Base-by-base conservation (phyloP, 2,113 vertebrate genomes). In the Eulacestoma nigropectus region DNA sequence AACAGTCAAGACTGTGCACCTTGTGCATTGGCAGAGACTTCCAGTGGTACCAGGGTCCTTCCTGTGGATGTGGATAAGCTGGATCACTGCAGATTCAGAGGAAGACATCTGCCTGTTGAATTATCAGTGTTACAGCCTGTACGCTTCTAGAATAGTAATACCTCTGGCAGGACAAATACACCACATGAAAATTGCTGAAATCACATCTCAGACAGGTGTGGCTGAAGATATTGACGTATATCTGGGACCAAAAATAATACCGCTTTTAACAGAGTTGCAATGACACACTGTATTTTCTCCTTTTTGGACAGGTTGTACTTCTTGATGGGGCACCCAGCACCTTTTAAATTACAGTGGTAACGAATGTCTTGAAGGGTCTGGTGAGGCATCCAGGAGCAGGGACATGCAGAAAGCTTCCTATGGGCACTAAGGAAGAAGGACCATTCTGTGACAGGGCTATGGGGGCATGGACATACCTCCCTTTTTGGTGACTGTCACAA, bases 331-430 rank as follows among this genome's bases (percentile, higher is more conserved):
- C 21, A 82, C 35, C 17, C 8, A 30, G 5, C 11, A 32, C 32
- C 30, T 70, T 53, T 78, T 35, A 44, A 42, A 30, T 57, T 42
- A 32, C 5, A 26, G 32, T 33, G 37, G 7, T 42, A 81, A 76
- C 8, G 0, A 2, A 7, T 4, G 7, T 37, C 35, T 21, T 4
- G 3, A 73, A 65, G n/a, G 25, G 13, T 41, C 18, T 85, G 23
- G 3, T 37, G 29, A 46, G 81, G 26, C 27, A 53, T 19, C 7
- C 16, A 22, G 41, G 69, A 72, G 15, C 8, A 79, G 16, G 22
- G 15, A 52, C 25, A 18, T 52, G n/a, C 11, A 37, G 75, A n/a
- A 72, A 65, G 5, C 15, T 79, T 56, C 41, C 33, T 69, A 1
- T 30, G n/a, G 25, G 14, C 7, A 16, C 27, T 44, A 18, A 47